Conservation (phyloP, 2,888 invertebrate species). For the Philhelius pedissequus region DNA sequence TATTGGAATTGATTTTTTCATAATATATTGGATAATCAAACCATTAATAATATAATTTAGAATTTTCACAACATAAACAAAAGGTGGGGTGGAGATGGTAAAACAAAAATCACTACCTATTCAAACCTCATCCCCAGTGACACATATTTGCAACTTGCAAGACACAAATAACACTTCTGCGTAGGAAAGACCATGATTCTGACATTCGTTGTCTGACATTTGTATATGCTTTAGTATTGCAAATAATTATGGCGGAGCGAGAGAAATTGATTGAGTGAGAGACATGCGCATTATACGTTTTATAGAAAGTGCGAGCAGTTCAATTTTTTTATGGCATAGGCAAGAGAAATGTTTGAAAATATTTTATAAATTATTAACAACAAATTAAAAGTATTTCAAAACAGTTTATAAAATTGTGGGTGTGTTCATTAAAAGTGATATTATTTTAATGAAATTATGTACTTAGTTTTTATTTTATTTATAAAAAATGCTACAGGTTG, state of each 20-base stretch:
- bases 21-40: background rate
- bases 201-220: constrained; percentile 61
- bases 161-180: constrained; percentile 8
- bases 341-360: background rate
- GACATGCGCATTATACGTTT: constrained; percentile 34
- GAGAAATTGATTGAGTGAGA: background rate
- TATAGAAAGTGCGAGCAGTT: background rate
- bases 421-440: background rate
- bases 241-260: background rate
- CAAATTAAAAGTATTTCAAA: background rate
- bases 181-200: constrained; percentile 51
- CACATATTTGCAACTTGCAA: constrained; percentile 24
- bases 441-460: background rate
- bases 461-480: background rate
- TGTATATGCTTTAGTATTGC: background rate
- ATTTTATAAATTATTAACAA: background rate
- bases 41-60: background rate
- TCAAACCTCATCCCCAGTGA: constrained; percentile 17
- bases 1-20: background rate
- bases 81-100: constrained; percentile 4
- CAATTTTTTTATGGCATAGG: background rate
- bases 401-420: background rate
- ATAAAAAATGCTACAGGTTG: constrained; percentile 59
- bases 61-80: constrained; percentile 33
- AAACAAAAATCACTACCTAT: background rate